A percentile compares a stretch with the other conserved stretches of the same genome.
These are phyloP conservation scores for Phalera bucephala DNA, from an alignment of 2,888 invertebrate species.

Conservation along the genomic window DNA sequence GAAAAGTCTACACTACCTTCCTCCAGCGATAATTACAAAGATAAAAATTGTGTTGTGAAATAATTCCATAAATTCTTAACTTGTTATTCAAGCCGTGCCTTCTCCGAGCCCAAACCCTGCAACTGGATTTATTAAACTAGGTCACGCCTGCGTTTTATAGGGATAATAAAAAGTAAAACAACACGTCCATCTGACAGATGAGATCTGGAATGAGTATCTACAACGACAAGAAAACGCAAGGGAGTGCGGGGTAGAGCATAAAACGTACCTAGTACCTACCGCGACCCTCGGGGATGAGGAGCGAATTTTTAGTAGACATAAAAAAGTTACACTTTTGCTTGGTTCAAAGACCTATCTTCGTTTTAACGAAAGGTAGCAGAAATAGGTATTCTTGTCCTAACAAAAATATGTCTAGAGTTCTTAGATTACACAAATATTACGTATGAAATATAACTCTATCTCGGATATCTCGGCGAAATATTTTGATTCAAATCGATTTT, in stretches of 20 bases:
- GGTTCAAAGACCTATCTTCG: too few relatives aligned
- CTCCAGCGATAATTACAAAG: slow-evolving; percentile 25
- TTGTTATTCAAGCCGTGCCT: slow-evolving; percentile 54
- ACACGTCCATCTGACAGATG: slow-evolving; percentile 70
- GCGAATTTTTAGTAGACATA: too few relatives aligned
- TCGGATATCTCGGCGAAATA: too few relatives aligned
- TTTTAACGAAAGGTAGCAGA: too few relatives aligned
- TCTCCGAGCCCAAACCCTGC: slow-evolving; percentile 34
- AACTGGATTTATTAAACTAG: slow-evolving; percentile 57
- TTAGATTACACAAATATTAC: too few relatives aligned
- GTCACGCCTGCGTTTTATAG: slow-evolving; percentile 67
- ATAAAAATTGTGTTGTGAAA: slow-evolving; percentile 21
- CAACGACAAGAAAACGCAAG: slow-evolving; percentile 35
- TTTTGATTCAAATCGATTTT: too few relatives aligned
- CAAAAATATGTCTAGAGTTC: too few relatives aligned
- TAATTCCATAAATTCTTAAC: slow-evolving; percentile 38
- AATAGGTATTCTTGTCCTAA: too few relatives aligned
- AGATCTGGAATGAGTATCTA: slow-evolving; percentile 63
- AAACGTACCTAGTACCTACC: slow-evolving; percentile 3
- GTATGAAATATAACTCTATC: too few relatives aligned
- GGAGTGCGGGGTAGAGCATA: slow-evolving; percentile 16
- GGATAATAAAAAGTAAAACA: slow-evolving; percentile 71
- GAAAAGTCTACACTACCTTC: too few relatives aligned
- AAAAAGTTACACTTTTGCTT: too few relatives aligned
- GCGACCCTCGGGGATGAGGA: too few relatives aligned